Evolutionary conservation across 2,797 vertebrate species (phyloP), one percentile per base, ranked within the genome.

Genomic region (Danio choprae): DNA sequence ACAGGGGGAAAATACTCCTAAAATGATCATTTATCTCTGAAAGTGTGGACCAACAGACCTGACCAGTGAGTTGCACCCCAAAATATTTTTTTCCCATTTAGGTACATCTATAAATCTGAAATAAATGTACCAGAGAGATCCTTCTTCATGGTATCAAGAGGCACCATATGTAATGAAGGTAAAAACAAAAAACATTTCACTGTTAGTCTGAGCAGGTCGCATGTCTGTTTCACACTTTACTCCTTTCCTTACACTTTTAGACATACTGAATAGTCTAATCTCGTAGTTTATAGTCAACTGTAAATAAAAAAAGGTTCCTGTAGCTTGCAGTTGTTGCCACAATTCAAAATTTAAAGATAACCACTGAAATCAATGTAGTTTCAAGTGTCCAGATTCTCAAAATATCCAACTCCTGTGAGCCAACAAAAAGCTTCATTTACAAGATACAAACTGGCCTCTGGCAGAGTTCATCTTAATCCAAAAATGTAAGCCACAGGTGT

Each of bases 161-260:
- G 81, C 18, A 77, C 56, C 72, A 80, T 38, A 44, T 46, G 59
- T 44, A 71, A 38, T 55, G 22, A 64, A 79, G 59, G 68, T 79
- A 51, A 79, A 41, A 70, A 44, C 16, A 56, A 60, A 43, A 77
- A 77, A 79, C 4, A 67, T 56, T 77, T 82, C 64, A 83, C 62
- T 70, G 55, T 81, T 53, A 81, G 65, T 69, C 22, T 82, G 56
- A 63, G 60, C 72, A 71, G 76, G 62, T 53, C 40, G 36, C 12
- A 50, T 38, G 13, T 79, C 58, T 74, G 62, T 53, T 77, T 80
- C 20, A 72, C 50, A 77, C 58, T 40, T 56, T 46, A 44, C 72
- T 67, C 22, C 29, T 36, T 69, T 77, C 63, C 53, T 46, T 55
- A 18, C 60, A 53, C 29, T 60, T 48, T 70, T 73, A 77, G 68